phyloP scores from a whole-genome alignment of 35 echinoderm and acorn worm genomes.

The Ptychodera flava region DNA sequence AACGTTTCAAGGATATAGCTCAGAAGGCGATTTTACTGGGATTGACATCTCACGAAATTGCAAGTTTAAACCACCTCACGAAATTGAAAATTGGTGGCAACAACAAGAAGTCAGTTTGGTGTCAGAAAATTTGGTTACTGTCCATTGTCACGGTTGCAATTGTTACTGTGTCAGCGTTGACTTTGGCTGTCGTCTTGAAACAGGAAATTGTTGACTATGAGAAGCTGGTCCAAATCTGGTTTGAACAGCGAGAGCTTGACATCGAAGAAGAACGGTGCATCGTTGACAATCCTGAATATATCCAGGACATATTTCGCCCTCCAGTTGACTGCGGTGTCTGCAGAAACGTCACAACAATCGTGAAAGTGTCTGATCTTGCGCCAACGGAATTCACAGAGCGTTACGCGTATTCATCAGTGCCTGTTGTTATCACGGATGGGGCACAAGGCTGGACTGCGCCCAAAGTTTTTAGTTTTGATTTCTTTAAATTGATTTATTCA shows the following conservation, averaged over 20 bases:
- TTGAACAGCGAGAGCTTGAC: conserved; percentile 12
- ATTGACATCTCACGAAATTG: background rate
- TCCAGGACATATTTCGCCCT: conserved; percentile 61
- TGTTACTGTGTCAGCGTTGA: background rate
- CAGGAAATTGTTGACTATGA: background rate
- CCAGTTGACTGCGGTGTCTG: conserved; percentile 56
- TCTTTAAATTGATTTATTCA: conserved; percentile 44
- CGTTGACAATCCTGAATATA: conserved; percentile 18
- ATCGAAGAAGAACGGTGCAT: conserved; percentile 27
- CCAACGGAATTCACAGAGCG: conserved; percentile 35
- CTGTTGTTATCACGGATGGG: conserved; percentile 55
- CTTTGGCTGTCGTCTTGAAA: background rate
- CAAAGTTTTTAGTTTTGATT: conserved; percentile 65
- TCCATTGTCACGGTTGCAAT: background rate
- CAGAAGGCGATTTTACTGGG: background rate
- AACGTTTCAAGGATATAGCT: background rate
- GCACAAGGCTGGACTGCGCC: conserved; percentile 53
- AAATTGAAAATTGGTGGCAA: background rate
- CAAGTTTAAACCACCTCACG: background rate
- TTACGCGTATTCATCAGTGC: conserved; percentile 46
- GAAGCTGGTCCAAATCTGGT: background rate
- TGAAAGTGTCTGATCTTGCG: conserved; percentile 21
- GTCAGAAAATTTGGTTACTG: background rate
- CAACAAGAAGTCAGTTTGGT: background rate
- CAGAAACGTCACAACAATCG: conserved; percentile 29